phyloP scores from a whole-genome alignment of 2,888 invertebrate genomes.

The Sacculina carcini region DNA sequence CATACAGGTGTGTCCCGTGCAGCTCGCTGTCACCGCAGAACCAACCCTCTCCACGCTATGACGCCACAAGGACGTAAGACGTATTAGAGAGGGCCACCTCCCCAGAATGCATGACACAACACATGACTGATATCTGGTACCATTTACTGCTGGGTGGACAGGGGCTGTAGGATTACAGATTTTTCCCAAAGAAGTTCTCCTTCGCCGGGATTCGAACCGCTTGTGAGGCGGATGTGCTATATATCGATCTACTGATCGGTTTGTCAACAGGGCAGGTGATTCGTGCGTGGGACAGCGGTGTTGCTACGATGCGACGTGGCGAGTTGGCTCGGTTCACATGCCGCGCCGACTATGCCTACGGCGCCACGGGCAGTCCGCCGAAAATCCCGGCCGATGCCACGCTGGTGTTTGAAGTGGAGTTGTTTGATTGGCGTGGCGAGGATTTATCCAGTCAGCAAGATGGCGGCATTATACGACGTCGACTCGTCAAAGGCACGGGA shows the following conservation, averaged over 20 bases:
- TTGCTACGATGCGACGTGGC: conserved; percentile 74
- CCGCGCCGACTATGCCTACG: conserved; percentile 72
- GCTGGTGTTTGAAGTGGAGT: conserved; percentile 70
- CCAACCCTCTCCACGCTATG: too few relatives aligned
- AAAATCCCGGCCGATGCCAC: conserved; percentile 68
- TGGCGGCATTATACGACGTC: conserved; percentile 47
- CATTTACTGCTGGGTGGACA: too few relatives aligned
- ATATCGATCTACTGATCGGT: not conserved
- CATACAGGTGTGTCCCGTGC: too few relatives aligned
- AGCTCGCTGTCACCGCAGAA: too few relatives aligned
- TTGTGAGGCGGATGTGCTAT: too few relatives aligned
- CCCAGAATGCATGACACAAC: too few relatives aligned
- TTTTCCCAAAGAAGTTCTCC: too few relatives aligned
- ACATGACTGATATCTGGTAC: too few relatives aligned
- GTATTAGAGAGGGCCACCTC: too few relatives aligned
- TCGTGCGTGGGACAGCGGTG: conserved; percentile 80
- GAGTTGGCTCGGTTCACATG: conserved; percentile 61
- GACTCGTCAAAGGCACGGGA: conserved; percentile 41
- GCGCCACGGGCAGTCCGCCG: conserved; percentile 51
- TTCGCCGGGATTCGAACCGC: too few relatives aligned
- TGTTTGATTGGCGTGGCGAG: conserved; percentile 62
- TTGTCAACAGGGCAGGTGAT: conserved; percentile 40
- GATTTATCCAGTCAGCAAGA: conserved; percentile 64
- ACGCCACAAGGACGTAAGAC: too few relatives aligned
- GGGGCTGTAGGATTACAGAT: too few relatives aligned